phyloP scores from a whole-genome alignment of 2,888 invertebrate genomes.

The Gymnosoma rotundatum region DNA sequence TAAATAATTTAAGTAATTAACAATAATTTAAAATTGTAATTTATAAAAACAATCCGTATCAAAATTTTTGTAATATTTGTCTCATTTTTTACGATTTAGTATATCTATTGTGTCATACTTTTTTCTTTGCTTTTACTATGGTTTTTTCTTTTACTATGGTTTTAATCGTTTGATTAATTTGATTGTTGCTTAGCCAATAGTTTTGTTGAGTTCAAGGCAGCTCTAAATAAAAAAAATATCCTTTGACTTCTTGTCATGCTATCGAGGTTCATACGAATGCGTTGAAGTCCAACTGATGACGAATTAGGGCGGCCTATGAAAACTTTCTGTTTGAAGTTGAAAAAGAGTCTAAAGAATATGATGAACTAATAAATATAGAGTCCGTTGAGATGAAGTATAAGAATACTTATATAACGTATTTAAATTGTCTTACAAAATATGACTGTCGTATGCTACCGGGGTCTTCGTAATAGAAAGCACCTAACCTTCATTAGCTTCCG shows the following conservation, averaged over 20 bases:
- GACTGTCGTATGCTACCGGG: not conserved
- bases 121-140: no score
- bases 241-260: not conserved
- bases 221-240: not conserved
- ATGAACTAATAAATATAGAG: not conserved
- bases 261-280: not conserved
- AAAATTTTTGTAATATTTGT: no score
- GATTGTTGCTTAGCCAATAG: not conserved
- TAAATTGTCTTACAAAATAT: not conserved
- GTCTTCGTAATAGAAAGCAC: not conserved
- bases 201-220: slow-evolving; percentile 23
- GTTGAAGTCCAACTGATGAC: not conserved
- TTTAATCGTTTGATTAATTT: slow-evolving; percentile 9
- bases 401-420: slow-evolving; percentile 1
- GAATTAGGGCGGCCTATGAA: not conserved
- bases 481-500: not conserved
- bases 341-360: not conserved
- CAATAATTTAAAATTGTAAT: no score
- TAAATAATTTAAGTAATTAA: no score
- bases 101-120: no score
- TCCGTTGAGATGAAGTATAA: not conserved
- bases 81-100: no score
- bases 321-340: not conserved
- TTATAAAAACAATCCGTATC: no score
- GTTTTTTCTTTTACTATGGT: not conserved